A percentile compares a stretch with the other conserved stretches of the same genome.
Evolutionary conservation across 2,888 invertebrate species (phyloP).

Genomic region (Thymelicus acteon): DNA sequence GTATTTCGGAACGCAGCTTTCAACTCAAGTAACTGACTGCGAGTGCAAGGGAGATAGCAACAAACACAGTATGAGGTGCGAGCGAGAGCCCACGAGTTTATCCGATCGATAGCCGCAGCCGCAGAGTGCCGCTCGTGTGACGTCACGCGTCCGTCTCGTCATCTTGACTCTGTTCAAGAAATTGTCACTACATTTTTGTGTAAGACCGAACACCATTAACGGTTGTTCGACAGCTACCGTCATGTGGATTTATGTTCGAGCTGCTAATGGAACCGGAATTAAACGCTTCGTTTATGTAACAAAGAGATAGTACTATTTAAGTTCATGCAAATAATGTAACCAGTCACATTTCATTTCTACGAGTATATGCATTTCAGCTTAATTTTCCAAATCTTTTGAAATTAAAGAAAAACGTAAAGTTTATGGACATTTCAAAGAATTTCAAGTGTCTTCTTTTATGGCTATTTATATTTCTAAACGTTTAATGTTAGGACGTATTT

Average conservation of each 20-base stretch:
- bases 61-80: conserved; percentile 59
- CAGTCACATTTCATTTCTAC: no score
- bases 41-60: conserved; percentile 63
- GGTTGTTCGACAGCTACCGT: conserved; percentile 43
- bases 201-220: conserved; percentile 51
- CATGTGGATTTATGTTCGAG: conserved; percentile 41
- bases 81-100: conserved; percentile 70
- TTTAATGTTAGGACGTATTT: background rate
- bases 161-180: conserved; percentile 80
- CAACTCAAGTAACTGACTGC: conserved; percentile 63
- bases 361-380: no score
- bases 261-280: conserved; percentile 37
- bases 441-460: no score
- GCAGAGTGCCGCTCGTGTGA: conserved; percentile 81
- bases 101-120: conserved; percentile 85
- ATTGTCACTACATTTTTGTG: conserved; percentile 77
- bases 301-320: conserved; percentile 16
- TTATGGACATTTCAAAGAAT: no score
- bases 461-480: no score
- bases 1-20: conserved; percentile 79
- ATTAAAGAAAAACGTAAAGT: no score
- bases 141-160: conserved; percentile 82
- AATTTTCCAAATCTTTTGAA: no score
- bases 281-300: conserved; percentile 31
- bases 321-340: conserved; percentile 7